Conservation (phyloP, 2,113 vertebrate genomes). For the Helogale parvula region DNA sequence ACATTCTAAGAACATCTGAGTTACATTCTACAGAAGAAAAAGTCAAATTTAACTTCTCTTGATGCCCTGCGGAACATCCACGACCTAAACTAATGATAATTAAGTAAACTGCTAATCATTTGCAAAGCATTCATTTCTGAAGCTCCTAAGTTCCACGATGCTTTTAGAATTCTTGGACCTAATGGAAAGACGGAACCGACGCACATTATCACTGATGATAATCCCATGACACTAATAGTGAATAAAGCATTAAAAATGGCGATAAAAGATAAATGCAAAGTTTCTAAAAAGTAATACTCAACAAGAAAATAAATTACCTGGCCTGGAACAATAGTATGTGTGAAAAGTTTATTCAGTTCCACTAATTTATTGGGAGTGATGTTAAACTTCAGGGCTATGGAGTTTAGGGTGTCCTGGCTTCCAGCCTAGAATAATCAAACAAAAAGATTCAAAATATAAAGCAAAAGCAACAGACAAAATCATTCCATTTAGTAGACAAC, state of each 20-base stretch:
- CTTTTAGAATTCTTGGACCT: background rate
- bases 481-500: background rate
- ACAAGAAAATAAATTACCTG: slow-evolving; percentile 88
- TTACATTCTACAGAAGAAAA: background rate
- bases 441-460: slow-evolving; percentile 19
- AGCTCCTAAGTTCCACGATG: background rate
- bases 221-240: background rate
- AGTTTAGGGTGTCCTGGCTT: slow-evolving; percentile 93
- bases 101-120: background rate
- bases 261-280: background rate
- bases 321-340: slow-evolving; percentile 94
- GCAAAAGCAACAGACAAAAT: background rate
- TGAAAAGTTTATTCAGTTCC: slow-evolving; percentile 96
- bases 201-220: background rate
- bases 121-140: background rate
- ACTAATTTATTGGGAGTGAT: slow-evolving; percentile 97
- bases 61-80: background rate
- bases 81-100: background rate
- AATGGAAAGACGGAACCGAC: background rate
- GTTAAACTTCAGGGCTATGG: slow-evolving; percentile 96
- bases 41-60: background rate
- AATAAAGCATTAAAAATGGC: background rate
- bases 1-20: background rate
- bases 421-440: slow-evolving; percentile 88
- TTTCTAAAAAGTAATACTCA: slow-evolving; percentile 50